Conservation (phyloP, 2,888 invertebrate genomes). For the Therioaphis trifolii region DNA sequence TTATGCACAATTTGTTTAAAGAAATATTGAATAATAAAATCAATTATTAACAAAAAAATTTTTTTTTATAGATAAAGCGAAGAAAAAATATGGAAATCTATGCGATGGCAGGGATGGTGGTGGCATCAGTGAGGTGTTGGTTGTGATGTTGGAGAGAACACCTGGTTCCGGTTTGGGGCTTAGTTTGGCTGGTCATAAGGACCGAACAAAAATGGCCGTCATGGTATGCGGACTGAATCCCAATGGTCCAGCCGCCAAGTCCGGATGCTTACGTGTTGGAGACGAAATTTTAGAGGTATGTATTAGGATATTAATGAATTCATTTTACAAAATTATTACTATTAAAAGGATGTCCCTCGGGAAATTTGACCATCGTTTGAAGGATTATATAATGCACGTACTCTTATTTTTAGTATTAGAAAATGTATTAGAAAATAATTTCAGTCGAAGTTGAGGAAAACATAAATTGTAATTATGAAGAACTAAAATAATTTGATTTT, state of each 20-base stretch:
- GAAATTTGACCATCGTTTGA: constrained; percentile 9
- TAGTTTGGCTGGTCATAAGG: constrained; percentile 92
- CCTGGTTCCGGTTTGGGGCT: constrained; percentile 78
- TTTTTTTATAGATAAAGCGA: constrained; percentile 82
- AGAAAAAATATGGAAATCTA: constrained; percentile 89
- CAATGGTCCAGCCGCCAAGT: constrained; percentile 81
- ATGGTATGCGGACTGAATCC: constrained; percentile 96
- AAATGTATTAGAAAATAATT: too few species aligned
- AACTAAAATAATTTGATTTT: too few species aligned
- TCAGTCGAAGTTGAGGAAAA: too few species aligned
- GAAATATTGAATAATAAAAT: not conserved
- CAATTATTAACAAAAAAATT: constrained; percentile 6
- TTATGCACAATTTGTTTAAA: not conserved
- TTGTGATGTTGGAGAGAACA: constrained; percentile 55
- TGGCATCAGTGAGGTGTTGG: constrained; percentile 31
- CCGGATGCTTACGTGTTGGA: constrained; percentile 84
- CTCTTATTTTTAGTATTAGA: too few species aligned
- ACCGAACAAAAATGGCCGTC: constrained; percentile 94
- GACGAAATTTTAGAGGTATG: constrained; percentile 94
- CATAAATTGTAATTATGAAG: too few species aligned
- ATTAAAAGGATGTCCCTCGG: not conserved
- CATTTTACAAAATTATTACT: not conserved
- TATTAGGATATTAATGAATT: constrained; percentile 21
- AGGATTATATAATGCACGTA: not conserved
- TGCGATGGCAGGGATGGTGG: constrained; percentile 76